Conservation (phyloP, 1,140 invertebrate species). For the Agraylea sexmaculata region DNA sequence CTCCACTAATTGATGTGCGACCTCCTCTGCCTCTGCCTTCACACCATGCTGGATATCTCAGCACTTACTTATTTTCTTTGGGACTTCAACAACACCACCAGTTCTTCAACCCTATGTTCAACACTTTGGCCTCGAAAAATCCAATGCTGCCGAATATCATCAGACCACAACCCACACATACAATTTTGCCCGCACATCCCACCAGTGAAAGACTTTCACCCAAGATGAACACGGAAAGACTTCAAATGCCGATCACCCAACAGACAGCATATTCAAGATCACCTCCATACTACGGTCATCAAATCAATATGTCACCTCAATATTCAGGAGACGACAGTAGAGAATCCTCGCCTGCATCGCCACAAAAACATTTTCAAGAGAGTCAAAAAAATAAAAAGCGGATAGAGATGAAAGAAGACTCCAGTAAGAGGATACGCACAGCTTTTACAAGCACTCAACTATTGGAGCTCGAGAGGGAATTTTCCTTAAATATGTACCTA, state of each 20-base stretch:
- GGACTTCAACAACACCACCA: slow-evolving; percentile 47
- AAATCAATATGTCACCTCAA: slow-evolving; percentile 28
- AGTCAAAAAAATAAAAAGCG: slow-evolving; percentile 31
- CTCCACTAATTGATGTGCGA: slow-evolving; percentile 29
- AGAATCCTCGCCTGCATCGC: slow-evolving; percentile 45
- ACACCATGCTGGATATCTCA: slow-evolving; percentile 45
- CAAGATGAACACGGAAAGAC: not conserved
- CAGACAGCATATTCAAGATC: slow-evolving; percentile 33
- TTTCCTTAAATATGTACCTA: slow-evolving; percentile 81
- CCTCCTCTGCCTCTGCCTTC: slow-evolving; percentile 43
- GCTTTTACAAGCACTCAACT: slow-evolving; percentile 89
- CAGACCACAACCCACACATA: slow-evolving; percentile 23
- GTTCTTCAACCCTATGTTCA: slow-evolving; percentile 34
- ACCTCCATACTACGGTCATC: slow-evolving; percentile 24
- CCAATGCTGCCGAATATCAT: slow-evolving; percentile 18
- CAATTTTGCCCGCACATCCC: not conserved
- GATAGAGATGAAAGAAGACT: slow-evolving; percentile 39
- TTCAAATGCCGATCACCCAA: too few species aligned
- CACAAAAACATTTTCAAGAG: slow-evolving; percentile 40
- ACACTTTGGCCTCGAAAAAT: slow-evolving; percentile 16
- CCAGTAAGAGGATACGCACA: slow-evolving; percentile 73
- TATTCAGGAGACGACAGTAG: slow-evolving; percentile 30
- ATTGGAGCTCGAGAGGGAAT: slow-evolving; percentile 83
- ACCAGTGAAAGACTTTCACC: slow-evolving; percentile 15
- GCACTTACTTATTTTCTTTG: slow-evolving; percentile 48